Conservation (phyloP, 2,888 invertebrate species). For the Phyto melanocephala region DNA sequence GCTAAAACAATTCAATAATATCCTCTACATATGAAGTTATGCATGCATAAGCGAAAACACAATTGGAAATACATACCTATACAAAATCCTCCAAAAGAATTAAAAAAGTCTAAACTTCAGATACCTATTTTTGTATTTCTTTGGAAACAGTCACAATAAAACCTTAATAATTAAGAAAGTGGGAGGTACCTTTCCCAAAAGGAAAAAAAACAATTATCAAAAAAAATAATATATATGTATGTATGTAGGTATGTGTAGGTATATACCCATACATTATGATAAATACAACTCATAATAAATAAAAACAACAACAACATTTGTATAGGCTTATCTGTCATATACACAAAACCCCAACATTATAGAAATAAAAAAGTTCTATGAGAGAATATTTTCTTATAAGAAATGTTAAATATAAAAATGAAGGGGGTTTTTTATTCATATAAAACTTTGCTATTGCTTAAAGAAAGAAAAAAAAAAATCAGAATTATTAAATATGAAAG, state of each 20-base stretch:
- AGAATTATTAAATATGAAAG: constrained; percentile 69
- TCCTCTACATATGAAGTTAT: too few relatives aligned
- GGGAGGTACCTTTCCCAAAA: constrained; percentile 72
- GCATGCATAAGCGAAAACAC: too few relatives aligned
- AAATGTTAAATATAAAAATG: constrained; percentile 66
- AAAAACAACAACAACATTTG: constrained; percentile 39
- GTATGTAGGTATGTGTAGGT: constrained; percentile 18
- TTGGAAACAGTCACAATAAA: constrained; percentile 29
- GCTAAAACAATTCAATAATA: too few relatives aligned
- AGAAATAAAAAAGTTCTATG: neutral
- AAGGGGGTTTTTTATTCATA: constrained; percentile 53
- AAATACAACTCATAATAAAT: constrained; percentile 55
- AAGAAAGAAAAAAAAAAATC: constrained; percentile 53
- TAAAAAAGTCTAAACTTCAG: too few relatives aligned
- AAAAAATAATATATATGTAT: neutral
- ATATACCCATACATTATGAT: constrained; percentile 59
- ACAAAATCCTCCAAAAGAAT: neutral
- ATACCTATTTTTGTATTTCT: too few relatives aligned
- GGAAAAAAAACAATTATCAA: constrained; percentile 4
- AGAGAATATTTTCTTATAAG: neutral
- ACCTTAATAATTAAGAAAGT: constrained; percentile 69
- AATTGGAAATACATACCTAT: neutral
- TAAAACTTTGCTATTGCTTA: neutral
- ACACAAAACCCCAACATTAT: neutral
- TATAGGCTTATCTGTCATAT: too few relatives aligned